A percentile compares a stretch with the other conserved stretches of the same genome.
phyloP scores from a whole-genome alignment of 2,113 vertebrate genomes.

The Maylandia zebra region DNA sequence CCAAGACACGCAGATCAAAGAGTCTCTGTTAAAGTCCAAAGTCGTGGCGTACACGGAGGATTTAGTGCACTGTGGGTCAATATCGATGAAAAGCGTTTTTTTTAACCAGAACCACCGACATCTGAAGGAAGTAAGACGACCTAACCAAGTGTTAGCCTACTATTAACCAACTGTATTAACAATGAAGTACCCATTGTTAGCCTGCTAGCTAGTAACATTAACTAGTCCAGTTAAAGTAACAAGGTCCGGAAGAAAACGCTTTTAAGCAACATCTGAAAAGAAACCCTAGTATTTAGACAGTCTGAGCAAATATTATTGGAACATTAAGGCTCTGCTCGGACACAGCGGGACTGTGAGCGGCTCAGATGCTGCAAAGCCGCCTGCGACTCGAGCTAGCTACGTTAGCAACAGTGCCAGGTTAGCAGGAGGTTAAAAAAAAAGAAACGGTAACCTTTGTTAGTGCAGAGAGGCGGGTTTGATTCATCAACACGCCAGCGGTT shows the following conservation, averaged over 20 bases:
- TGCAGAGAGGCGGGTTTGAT: neutral
- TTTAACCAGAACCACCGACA: neutral
- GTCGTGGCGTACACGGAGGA: neutral
- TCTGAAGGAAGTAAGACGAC: neutral
- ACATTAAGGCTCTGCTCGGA: neutral
- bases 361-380: neutral
- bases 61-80: neutral
- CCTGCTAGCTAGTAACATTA: neutral
- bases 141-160: neutral
- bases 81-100: neutral
- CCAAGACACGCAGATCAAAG: neutral
- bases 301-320: accelerated
- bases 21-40: neutral
- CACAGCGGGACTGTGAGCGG: neutral
- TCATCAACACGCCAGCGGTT: neutral
- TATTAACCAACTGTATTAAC: slow-evolving; percentile 15
- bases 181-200: slow-evolving; percentile 55
- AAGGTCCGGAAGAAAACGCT: neutral
- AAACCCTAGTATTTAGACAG: accelerated
- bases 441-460: neutral
- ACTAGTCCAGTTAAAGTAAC: neutral
- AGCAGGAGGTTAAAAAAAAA: slow-evolving; percentile 7
- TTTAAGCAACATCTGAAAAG: neutral
- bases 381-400: slow-evolving; percentile 38
- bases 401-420: slow-evolving; percentile 39